Evolutionary conservation across 1,140 invertebrate species (phyloP), one percentile per base, ranked within the genome.

Genomic region (Stegodyphus mimosarum): DNA sequence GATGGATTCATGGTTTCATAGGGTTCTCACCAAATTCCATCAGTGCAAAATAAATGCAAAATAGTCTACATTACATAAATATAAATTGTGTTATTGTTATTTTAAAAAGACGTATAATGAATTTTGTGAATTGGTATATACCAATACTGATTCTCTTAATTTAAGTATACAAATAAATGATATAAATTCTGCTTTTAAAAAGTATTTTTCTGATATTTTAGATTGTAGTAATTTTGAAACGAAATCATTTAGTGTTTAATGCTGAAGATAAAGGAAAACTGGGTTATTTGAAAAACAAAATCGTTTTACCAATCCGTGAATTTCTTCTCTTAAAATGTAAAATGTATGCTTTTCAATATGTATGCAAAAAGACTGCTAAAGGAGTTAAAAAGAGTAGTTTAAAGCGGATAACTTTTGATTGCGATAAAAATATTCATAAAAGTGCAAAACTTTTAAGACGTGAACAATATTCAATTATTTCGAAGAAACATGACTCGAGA

Each of bases 321-420:
- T 81, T 81, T 73, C 6, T 81, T 11, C 53, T 33, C 13, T 17
- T 81, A 13, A 72, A 73, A 63, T 15, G 18, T 11, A 73, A 81
- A 73, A 81, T 73, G 79, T 81, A 81, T 73, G n/a, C 51, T 0
- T 50, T 55, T 60, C 6, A 17, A 6, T 55, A 79, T 70, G 53
- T 9, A 48, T 78, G 60, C n/a, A 78, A 78, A 67, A 78, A 51
- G 11, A 53, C 76, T 7, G 76, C 76, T 18, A 79, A 79, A 70
- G 66, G 76, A 10, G 66, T 76, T n/a, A 67, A 67, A 67, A 67
- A 17, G n/a, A 17, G 64, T n/a, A 67, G 15, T 17, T 17, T 67
- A 13, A 67, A 6, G 6, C 9, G 6, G 9, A 17, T 67, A 15
- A 67, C 13, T 67, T 18, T 67, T 67, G 6, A 67, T 17, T 15